A percentile compares a stretch with the other conserved stretches of the same genome.
phyloP scores from a whole-genome alignment of 2,888 invertebrate genomes.

The Cataglyphis livida region DNA sequence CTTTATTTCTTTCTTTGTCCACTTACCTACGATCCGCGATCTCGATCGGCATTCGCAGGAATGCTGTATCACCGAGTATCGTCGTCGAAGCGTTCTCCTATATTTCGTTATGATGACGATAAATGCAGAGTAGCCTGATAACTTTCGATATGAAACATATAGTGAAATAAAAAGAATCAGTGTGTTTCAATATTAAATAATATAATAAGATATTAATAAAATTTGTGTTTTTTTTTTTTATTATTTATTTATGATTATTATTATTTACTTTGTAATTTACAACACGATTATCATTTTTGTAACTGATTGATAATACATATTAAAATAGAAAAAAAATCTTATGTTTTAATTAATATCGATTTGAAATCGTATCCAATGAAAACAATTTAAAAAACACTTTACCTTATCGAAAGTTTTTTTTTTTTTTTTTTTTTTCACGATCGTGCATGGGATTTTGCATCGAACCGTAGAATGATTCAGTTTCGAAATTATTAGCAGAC shows the following conservation, averaged over 20 bases:
- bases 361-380: not conserved
- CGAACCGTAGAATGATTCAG: not conserved
- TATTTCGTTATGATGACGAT: not conserved
- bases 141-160: not conserved
- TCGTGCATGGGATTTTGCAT: not conserved
- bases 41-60: not conserved
- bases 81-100: not conserved
- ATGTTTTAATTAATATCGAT: not conserved
- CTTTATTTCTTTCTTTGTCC: constrained; percentile 20
- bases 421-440: not conserved
- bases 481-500: not conserved
- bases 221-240: not conserved
- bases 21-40: constrained; percentile 4
- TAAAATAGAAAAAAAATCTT: not conserved
- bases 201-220: not conserved
- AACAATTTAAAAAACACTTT: not conserved
- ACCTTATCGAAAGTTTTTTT: not conserved
- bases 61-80: not conserved
- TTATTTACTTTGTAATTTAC: constrained; percentile 8
- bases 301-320: not conserved
- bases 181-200: not conserved
- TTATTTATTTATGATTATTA: constrained; percentile 5
- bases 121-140: not conserved
- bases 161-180: not conserved
- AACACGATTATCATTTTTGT: not conserved